Conservation (phyloP, 2,888 invertebrate genomes). For the Callyntrura sp. region DNA sequence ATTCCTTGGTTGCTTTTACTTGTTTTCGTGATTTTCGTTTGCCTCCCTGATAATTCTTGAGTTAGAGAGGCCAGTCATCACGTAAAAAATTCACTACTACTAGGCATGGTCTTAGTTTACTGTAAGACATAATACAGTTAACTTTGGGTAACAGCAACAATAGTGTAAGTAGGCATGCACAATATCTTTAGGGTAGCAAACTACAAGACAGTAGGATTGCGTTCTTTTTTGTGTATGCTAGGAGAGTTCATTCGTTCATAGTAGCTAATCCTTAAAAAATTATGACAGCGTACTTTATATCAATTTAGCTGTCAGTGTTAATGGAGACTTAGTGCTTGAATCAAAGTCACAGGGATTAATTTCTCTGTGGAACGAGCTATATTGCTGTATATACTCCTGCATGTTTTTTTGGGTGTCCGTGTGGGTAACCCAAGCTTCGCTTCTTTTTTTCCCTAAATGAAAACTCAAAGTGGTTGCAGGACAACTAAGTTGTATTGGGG, state of each 20-base stretch:
- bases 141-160: not conserved
- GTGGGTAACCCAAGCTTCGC: conserved; percentile 5
- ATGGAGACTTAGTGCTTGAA: conserved; percentile 84
- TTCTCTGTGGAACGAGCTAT: conserved; percentile 72
- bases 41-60: conserved; percentile 30
- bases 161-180: not conserved
- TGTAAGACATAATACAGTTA: not conserved
- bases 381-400: too few relatives aligned
- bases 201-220: not conserved
- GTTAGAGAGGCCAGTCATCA: conserved; percentile 29
- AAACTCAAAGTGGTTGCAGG: conserved; percentile 80
- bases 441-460: conserved; percentile 80
- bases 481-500: conserved; percentile 73
- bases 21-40: not conserved
- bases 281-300: conserved; percentile 84
- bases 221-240: conserved; percentile 18
- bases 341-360: conserved; percentile 84
- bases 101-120: not conserved
- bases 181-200: not conserved
- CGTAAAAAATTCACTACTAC: conserved; percentile 23
- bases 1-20: conserved; percentile 15
- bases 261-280: conserved; percentile 84
- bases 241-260: conserved; percentile 35
- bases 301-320: conserved; percentile 84
- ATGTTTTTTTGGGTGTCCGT: not conserved